Percentiles rank a stretch among this genome's conserved stretches.
Evolutionary conservation across 2,888 invertebrate species (phyloP).

Genomic region (Altica lythri): DNA sequence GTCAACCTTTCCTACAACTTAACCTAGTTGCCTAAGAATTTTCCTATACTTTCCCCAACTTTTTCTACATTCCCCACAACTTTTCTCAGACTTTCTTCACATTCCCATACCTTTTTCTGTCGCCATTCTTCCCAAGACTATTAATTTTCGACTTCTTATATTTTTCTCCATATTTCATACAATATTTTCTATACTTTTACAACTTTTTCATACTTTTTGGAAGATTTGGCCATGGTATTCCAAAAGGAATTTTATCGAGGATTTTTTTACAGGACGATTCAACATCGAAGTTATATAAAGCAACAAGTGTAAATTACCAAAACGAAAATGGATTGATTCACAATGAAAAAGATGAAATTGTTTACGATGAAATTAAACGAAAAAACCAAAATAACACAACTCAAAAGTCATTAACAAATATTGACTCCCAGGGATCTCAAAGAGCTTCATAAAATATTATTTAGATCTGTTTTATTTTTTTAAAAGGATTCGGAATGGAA

Average conservation of each 20-base stretch:
- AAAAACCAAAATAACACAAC: conserved; percentile 16
- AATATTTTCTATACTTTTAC: neutral
- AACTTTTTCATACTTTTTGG: neutral
- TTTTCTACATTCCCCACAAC: too few species aligned
- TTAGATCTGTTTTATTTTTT: too few species aligned
- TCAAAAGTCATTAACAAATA: too few species aligned
- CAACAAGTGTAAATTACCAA: conserved; percentile 15
- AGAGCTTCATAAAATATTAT: too few species aligned
- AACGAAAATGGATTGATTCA: conserved; percentile 36
- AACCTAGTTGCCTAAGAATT: too few species aligned
- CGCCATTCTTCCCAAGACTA: neutral
- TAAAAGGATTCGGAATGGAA: too few species aligned
- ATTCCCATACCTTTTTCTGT: neutral
- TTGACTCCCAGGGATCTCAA: too few species aligned
- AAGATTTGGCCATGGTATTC: too few species aligned
- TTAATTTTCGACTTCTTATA: too few species aligned
- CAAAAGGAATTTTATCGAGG: too few species aligned
- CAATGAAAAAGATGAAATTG: conserved; percentile 48
- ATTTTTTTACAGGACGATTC: conserved; percentile 19
- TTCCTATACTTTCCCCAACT: too few species aligned
- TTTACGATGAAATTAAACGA: conserved; percentile 42
- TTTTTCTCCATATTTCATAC: neutral
- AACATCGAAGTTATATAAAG: conserved; percentile 11
- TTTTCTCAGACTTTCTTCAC: neutral
- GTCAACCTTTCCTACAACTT: too few species aligned